Percentiles rank a stretch among this genome's conserved stretches.
Conservation (phyloP, 2,113 vertebrate species). For the Poicephalus meyeri region DNA sequence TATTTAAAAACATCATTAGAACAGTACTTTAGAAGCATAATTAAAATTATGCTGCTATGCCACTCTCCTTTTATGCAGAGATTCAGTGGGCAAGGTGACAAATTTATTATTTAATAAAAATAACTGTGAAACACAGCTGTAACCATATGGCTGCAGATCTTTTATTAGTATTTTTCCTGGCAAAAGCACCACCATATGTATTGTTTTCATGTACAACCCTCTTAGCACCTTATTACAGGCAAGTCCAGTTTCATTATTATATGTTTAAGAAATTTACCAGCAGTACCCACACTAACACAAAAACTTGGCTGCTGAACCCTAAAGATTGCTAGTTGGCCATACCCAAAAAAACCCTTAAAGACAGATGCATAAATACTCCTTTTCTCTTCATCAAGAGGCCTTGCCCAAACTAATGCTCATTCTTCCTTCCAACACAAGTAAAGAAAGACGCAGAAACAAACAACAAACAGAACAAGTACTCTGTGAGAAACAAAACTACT, state of each 20-base stretch:
- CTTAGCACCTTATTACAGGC: not conserved
- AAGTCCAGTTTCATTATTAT: not conserved
- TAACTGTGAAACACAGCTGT: not conserved
- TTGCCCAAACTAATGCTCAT: not conserved
- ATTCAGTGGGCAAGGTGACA: not conserved
- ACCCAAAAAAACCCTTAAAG: not conserved
- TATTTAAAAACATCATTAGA: not conserved
- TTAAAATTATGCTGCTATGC: not conserved
- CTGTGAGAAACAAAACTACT: not conserved
- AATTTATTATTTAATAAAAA: not conserved
- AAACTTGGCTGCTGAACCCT: not conserved
- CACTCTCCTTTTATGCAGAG: not conserved
- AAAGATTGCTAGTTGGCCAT: not conserved
- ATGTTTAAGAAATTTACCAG: not conserved
- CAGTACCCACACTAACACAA: not conserved
- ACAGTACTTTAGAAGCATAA: not conserved
- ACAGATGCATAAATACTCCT: not conserved
- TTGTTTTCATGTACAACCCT: not conserved
- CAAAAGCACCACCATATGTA: not conserved
- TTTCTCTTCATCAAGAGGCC: not conserved
- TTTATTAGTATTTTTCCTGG: not conserved
- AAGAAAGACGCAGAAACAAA: slow-evolving; percentile 15
- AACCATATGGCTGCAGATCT: not conserved
- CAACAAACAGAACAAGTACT: not conserved
- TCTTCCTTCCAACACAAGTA: slow-evolving; percentile 2